Base-by-base conservation (phyloP, 2,797 vertebrate genomes). In the Semaprochilodus insignis region DNA sequence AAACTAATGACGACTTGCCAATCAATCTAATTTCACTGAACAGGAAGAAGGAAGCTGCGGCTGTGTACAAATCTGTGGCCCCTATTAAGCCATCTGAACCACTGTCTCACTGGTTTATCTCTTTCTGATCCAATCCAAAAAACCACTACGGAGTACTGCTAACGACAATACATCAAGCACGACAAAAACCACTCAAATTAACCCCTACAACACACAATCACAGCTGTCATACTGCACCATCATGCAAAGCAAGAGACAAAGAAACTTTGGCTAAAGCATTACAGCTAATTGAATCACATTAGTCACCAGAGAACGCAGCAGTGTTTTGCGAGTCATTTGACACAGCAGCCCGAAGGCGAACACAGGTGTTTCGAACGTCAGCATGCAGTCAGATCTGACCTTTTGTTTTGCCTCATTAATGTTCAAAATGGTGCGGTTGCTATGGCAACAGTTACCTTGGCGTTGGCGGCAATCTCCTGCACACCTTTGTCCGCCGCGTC, bases 401-500 rank as follows among this genome's bases (percentile, higher is more conserved):
- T 75, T 79, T 79, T 52, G 65, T 66, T 52, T 69, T 67, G 21
- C 66, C 44, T 78, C 54, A 66, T 62, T 51, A 75, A 80, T 34
- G 72, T 70, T 62, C 55, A 66, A 62, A 75, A 74, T 10, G 21
- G 54, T 6, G n/a, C 62, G 1, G 81, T 72, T 75, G 67, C 84
- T 67, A 77, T 82, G 77, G 81, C 44, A 54, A 85, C 74, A 19
- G 73, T 80, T 88, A 99, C 97, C 96, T 97, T 98, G 72, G 96
- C 94, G 80, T 94, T 95, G 59, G 94, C 90, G 17, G 98, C 94
- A 72, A 99, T 99, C 92, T 99, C 97, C 88, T 92, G 92, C 80
- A 99, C 92, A 75, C 97, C 97, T 90, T 99, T 99, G 88, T 91
- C 88, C 25, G 96, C 96, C 71, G 95, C 98, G 81, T 98, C 94